A percentile compares a stretch with the other conserved stretches of the same genome.
Evolutionary conservation across 2,888 invertebrate species (phyloP).

Genomic region (Salticus scenicus): DNA sequence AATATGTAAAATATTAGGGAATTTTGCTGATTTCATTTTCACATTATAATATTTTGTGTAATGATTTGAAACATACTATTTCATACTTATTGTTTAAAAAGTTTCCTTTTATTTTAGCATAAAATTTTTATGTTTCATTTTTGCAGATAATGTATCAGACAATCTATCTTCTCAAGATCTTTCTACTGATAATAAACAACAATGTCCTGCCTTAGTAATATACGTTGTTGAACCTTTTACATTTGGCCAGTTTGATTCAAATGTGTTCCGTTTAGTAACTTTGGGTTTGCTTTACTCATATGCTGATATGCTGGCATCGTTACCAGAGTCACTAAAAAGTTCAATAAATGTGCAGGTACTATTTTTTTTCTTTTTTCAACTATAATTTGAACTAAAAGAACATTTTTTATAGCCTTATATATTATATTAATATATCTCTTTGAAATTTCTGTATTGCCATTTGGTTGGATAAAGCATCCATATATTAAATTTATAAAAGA

Average conservation of each 20-base stretch:
- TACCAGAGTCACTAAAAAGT: slow-evolving; percentile 85
- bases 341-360: slow-evolving; percentile 87
- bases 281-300: slow-evolving; percentile 90
- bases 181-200: slow-evolving; percentile 76
- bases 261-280: slow-evolving; percentile 84
- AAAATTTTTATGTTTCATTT: no score
- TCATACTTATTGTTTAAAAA: no score
- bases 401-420: background rate
- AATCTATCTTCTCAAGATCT: slow-evolving; percentile 21
- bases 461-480: no score
- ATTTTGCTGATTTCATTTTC: no score
- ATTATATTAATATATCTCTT: background rate
- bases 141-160: no score
- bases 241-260: slow-evolving; percentile 82
- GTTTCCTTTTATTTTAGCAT: no score
- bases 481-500: no score
- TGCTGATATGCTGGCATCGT: slow-evolving; percentile 83
- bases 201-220: slow-evolving; percentile 91
- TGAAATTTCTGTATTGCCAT: no score
- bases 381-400: no score
- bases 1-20: no score
- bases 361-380: background rate
- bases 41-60: no score
- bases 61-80: no score
- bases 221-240: slow-evolving; percentile 98